Evolutionary conservation across 2,888 invertebrate genomes (phyloP).

Genomic region (Pinctada fucata): DNA sequence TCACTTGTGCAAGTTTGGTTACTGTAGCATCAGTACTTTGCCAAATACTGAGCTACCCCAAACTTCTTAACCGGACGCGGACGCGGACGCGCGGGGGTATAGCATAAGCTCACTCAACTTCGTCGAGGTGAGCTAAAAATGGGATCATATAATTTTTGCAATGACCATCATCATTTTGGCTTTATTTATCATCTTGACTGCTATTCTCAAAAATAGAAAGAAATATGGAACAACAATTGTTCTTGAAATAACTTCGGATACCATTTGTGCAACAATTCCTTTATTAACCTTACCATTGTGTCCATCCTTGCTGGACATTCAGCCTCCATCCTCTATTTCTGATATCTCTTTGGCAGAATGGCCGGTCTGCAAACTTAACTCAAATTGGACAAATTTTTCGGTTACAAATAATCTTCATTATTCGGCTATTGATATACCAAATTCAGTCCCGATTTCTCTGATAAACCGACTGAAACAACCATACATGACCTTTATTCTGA

Average conservation of each 20-base stretch:
- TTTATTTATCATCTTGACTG: background rate
- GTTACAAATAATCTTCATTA: background rate
- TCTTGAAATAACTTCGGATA: slow-evolving; percentile 2
- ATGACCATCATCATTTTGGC: background rate
- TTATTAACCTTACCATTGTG: slow-evolving; percentile 6
- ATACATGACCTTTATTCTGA: slow-evolving; percentile 4
- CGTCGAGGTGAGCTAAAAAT: background rate
- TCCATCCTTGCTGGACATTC: slow-evolving; percentile 5
- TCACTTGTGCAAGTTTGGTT: too few relatives aligned
- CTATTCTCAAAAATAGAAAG: background rate
- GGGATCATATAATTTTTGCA: background rate
- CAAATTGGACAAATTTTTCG: slow-evolving; percentile 2
- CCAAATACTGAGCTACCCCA: too few relatives aligned
- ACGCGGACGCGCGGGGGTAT: too few relatives aligned
- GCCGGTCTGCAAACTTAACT: background rate
- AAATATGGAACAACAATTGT: slow-evolving; percentile 4
- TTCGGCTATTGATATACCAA: background rate
- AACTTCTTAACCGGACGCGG: too few relatives aligned
- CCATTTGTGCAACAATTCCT: slow-evolving; percentile 7
- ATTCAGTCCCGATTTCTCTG: background rate
- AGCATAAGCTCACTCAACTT: too few relatives aligned
- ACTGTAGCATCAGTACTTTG: too few relatives aligned
- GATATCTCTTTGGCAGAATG: background rate
- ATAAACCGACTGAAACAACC: slow-evolving; percentile 3
- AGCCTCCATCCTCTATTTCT: slow-evolving; percentile 6